Conservation (phyloP, 37 sponge, comb jelly and placozoan genomes). For the Oopsacas minuta region DNA sequence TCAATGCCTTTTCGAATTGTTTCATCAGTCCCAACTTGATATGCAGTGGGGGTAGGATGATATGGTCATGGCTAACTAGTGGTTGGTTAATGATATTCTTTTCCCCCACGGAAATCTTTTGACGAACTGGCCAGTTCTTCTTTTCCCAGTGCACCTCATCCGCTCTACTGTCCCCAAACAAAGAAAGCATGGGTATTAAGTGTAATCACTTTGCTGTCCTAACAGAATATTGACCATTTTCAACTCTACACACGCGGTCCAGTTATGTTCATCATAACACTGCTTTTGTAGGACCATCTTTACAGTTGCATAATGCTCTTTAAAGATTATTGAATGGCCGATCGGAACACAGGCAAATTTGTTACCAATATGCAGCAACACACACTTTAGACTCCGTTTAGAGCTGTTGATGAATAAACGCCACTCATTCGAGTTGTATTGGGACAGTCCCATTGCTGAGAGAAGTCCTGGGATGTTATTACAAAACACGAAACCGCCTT, state of each 20-base stretch:
- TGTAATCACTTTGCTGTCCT: slow-evolving; percentile 14
- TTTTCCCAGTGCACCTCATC: not conserved
- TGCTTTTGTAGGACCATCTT: not conserved
- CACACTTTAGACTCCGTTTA: not conserved
- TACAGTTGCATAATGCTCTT: not conserved
- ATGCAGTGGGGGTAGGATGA: not conserved
- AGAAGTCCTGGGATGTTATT: not conserved
- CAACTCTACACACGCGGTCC: not conserved
- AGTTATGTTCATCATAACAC: not conserved
- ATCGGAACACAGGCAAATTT: not conserved
- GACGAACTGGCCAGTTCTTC: not conserved
- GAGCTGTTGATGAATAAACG: not conserved
- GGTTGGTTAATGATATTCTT: slow-evolving; percentile 1
- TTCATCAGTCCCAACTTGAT: slow-evolving; percentile 13
- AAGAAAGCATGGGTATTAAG: not conserved
- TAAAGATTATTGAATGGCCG: not conserved
- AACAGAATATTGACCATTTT: not conserved
- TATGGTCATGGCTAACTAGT: not conserved
- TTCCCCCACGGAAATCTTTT: not conserved
- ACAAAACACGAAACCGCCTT: not conserved
- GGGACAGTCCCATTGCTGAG: not conserved
- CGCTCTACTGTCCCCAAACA: slow-evolving; percentile 2
- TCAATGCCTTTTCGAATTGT: slow-evolving; percentile 15
- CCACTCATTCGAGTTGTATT: not conserved
- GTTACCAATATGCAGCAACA: not conserved